Conservation (phyloP, 2,888 invertebrate genomes). For the Mythimna albipuncta region DNA sequence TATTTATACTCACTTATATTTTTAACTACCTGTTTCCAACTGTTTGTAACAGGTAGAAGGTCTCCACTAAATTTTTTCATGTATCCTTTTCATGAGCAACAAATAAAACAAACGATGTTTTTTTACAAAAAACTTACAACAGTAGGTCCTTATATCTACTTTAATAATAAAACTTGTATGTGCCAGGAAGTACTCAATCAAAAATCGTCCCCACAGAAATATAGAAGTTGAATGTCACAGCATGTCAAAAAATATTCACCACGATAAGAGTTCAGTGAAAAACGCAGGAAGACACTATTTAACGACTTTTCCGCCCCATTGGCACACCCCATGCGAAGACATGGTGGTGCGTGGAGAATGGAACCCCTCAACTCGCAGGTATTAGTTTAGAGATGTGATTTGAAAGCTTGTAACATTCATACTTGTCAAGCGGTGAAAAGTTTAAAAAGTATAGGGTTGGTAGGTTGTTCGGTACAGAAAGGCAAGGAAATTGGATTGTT, state of each 20-base stretch:
- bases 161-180: not conserved
- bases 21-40: too few species aligned
- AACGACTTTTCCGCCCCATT: conserved; percentile 72
- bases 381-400: conserved; percentile 62
- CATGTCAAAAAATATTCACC: conserved; percentile 66
- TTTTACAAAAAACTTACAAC: not conserved
- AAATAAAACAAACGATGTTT: not conserved
- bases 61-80: not conserved
- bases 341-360: conserved; percentile 73
- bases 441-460: conserved; percentile 6
- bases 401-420: conserved; percentile 49
- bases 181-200: conserved; percentile 34
- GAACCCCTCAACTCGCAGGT: conserved; percentile 61
- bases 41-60: too few species aligned
- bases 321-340: conserved; percentile 62
- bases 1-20: too few species aligned
- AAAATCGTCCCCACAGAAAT: conserved; percentile 35
- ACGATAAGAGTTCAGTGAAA: conserved; percentile 49
- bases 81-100: not conserved
- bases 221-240: conserved; percentile 42
- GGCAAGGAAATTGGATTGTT: not conserved
- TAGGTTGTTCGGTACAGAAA: not conserved
- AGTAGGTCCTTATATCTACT: not conserved
- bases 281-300: conserved; percentile 68
- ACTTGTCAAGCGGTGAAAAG: conserved; percentile 33